These are phyloP conservation scores for Hyposoter didymator DNA, from an alignment of 2,888 invertebrate genomes.

Conservation along the genomic window DNA sequence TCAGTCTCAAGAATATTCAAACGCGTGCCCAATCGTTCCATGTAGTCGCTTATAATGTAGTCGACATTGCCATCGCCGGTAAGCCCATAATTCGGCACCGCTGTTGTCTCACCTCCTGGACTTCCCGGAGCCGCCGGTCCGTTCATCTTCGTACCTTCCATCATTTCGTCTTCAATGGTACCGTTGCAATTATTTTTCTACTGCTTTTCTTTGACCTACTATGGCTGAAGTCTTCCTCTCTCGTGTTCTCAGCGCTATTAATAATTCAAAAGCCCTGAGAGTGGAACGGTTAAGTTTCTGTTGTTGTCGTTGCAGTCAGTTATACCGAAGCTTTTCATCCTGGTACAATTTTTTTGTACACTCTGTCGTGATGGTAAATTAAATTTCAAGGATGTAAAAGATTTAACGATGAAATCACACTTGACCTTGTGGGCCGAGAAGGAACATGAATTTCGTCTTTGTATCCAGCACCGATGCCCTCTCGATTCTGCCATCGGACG, in stretches of 20 bases:
- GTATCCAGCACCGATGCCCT: conserved; percentile 67
- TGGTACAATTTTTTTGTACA: conserved; percentile 25
- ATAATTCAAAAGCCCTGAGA: conserved; percentile 47
- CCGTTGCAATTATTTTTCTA: conserved; percentile 33
- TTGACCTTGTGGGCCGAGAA: conserved; percentile 74
- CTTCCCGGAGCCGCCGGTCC: conserved; percentile 74
- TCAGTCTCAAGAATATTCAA: conserved; percentile 95
- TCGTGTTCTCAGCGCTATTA: conserved; percentile 39
- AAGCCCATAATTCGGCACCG: conserved; percentile 74
- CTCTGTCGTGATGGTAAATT: conserved; percentile 15
- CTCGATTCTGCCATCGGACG: conserved; percentile 42
- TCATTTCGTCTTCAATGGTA: conserved; percentile 63
- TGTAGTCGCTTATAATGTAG: conserved; percentile 94
- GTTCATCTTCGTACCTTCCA: conserved; percentile 80
- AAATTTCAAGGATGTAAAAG: conserved; percentile 30
- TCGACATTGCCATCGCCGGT: conserved; percentile 84
- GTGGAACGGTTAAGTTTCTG: conserved; percentile 41
- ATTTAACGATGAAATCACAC: conserved; percentile 70
- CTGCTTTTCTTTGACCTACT: conserved; percentile 29
- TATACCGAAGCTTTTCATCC: conserved; percentile 51
- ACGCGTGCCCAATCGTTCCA: conserved; percentile 95
- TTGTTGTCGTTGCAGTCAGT: conserved; percentile 40
- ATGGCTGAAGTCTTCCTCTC: conserved; percentile 52
- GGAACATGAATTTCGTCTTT: conserved; percentile 73
- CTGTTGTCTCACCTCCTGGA: conserved; percentile 76